These are phyloP conservation scores for Brachypalpus laphriformis DNA, from an alignment of 2,888 invertebrate species.

Conservation along the genomic window DNA sequence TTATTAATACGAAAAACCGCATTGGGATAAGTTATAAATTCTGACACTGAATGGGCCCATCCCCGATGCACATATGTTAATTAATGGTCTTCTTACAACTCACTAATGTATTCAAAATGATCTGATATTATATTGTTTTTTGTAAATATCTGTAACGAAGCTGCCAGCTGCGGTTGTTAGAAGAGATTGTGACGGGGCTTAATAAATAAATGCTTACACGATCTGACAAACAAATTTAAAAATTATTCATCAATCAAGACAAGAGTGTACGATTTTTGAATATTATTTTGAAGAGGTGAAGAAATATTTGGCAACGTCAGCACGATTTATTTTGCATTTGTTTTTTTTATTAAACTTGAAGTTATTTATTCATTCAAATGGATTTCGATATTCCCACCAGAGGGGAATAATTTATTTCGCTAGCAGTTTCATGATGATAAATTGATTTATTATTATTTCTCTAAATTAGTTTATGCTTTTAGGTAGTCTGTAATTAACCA, in stretches of 20 bases:
- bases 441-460: neutral
- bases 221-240: constrained; percentile 10
- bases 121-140: neutral
- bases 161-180: neutral
- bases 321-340: neutral
- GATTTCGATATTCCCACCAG: neutral
- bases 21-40: neutral
- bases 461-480: neutral
- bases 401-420: neutral
- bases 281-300: neutral
- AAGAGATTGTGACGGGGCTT: constrained; percentile 3
- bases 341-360: neutral
- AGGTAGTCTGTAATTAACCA: neutral
- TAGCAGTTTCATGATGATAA: neutral
- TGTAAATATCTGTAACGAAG: constrained; percentile 9
- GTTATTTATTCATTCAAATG: neutral
- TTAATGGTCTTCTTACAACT: neutral
- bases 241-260: constrained; percentile 23
- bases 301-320: neutral
- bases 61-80: constrained; percentile 11
- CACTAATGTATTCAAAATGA: neutral
- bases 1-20: neutral
- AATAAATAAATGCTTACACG: constrained; percentile 8
- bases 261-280: neutral
- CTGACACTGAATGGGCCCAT: neutral